These are phyloP conservation scores for Oncorhynchus clarkii DNA, from an alignment of 2,113 vertebrate genomes.

Conservation along the genomic window DNA sequence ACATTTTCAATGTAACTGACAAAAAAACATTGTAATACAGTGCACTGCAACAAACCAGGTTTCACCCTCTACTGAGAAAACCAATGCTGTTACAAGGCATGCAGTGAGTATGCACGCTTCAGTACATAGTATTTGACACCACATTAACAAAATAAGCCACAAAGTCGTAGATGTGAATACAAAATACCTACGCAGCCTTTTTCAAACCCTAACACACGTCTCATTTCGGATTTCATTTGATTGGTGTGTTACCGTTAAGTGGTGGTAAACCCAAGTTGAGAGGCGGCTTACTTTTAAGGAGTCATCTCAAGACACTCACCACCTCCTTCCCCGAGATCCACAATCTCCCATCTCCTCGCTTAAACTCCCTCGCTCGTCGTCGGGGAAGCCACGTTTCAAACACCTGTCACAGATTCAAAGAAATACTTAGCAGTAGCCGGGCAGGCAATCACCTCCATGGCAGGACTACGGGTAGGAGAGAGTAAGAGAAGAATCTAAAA, in stretches of 20 bases:
- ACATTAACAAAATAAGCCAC: neutral
- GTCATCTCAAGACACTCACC: slow-evolving; percentile 68
- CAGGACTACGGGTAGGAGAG: slow-evolving; percentile 51
- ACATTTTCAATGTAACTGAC: slow-evolving; percentile 45
- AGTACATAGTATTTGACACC: neutral
- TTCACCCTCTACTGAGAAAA: slow-evolving; percentile 66
- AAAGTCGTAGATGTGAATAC: slow-evolving; percentile 55
- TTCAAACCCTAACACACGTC: slow-evolving; percentile 47
- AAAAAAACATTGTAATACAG: slow-evolving; percentile 69
- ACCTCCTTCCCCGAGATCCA: slow-evolving; percentile 48
- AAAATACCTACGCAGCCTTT: slow-evolving; percentile 21
- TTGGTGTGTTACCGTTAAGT: slow-evolving; percentile 67
- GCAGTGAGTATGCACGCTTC: slow-evolving; percentile 56
- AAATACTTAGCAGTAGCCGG: slow-evolving; percentile 62
- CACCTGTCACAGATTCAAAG: slow-evolving; percentile 72
- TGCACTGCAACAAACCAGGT: slow-evolving; percentile 68
- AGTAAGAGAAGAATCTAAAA: slow-evolving; percentile 60
- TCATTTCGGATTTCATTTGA: slow-evolving; percentile 66
- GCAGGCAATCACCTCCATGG: slow-evolving; percentile 62
- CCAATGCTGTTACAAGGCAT: slow-evolving; percentile 61
- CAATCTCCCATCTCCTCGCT: slow-evolving; percentile 67
- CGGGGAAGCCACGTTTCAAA: slow-evolving; percentile 51
- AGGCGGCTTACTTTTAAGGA: slow-evolving; percentile 75
- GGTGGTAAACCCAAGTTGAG: slow-evolving; percentile 71
- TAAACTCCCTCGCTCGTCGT: slow-evolving; percentile 47